A percentile compares a stretch with the other conserved stretches of the same genome.
Evolutionary conservation across 37 sponge, comb jelly and placozoan species (phyloP).

Genomic region (Chondrilla cf. caribensis): DNA sequence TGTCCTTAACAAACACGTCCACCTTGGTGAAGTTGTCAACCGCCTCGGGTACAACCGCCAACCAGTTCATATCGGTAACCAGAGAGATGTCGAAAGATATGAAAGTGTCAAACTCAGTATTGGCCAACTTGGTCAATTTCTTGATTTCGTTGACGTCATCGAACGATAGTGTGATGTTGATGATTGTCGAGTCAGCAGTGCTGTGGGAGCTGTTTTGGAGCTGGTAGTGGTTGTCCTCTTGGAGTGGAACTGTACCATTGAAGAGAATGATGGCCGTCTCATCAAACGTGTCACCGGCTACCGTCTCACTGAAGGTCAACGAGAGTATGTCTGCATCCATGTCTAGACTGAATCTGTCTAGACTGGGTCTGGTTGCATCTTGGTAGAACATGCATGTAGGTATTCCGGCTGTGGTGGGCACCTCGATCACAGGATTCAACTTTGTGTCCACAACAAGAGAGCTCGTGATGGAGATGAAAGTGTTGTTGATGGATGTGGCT

Average conservation of each 20-base stretch:
- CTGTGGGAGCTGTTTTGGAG: constrained; percentile 44
- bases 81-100: constrained; percentile 41
- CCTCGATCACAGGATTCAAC: constrained; percentile 39
- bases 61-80: constrained; percentile 62
- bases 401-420: constrained; percentile 32
- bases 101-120: constrained; percentile 38
- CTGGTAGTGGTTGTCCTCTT: constrained; percentile 44
- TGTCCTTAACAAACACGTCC: constrained; percentile 36
- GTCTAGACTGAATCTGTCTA: constrained; percentile 61
- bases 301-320: constrained; percentile 86
- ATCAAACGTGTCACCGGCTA: constrained; percentile 57
- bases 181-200: constrained; percentile 44
- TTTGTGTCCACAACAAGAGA: constrained; percentile 58
- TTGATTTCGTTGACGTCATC: constrained; percentile 77
- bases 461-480: constrained; percentile 52
- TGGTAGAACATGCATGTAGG: constrained; percentile 40
- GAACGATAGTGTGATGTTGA: constrained; percentile 61
- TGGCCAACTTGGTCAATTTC: constrained; percentile 53
- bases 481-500: constrained; percentile 47
- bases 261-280: constrained; percentile 66
- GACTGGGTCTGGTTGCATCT: constrained; percentile 63
- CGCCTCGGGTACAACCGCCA: constrained; percentile 47
- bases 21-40: not conserved
- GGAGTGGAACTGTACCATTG: constrained; percentile 20
- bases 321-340: constrained; percentile 49